Evolutionary conservation across 2,888 invertebrate genomes (phyloP).

Genomic region (Sesia apiformis): DNA sequence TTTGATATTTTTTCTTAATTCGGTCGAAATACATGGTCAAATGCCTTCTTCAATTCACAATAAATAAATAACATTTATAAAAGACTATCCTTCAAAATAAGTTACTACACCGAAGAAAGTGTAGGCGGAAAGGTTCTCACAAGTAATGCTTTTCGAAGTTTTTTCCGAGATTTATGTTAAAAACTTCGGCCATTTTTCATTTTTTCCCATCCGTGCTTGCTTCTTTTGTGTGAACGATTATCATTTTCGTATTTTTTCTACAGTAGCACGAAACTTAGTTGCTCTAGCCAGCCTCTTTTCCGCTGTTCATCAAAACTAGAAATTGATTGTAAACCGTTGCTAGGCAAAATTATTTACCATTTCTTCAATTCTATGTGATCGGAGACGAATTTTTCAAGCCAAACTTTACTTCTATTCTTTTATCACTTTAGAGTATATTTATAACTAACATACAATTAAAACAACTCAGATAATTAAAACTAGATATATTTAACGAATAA

Average conservation of each 20-base stretch:
- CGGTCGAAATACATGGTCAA: too few species aligned
- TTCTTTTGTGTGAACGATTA: slow-evolving; percentile 62
- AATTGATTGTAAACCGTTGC: too few species aligned
- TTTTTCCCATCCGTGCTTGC: slow-evolving; percentile 34
- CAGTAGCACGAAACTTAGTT: background rate
- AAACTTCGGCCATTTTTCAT: slow-evolving; percentile 68
- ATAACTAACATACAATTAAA: too few species aligned
- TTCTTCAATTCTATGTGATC: too few species aligned
- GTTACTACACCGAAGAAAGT: slow-evolving; percentile 22
- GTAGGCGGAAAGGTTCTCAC: slow-evolving; percentile 36
- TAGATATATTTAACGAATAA: slow-evolving; percentile 2
- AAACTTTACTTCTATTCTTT: too few species aligned
- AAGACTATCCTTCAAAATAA: slow-evolving; percentile 20
- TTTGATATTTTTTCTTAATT: too few species aligned
- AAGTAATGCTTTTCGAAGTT: slow-evolving; percentile 59
- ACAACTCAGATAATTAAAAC: too few species aligned
- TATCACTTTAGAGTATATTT: too few species aligned
- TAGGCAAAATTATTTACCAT: too few species aligned
- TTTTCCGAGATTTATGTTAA: slow-evolving; percentile 64
- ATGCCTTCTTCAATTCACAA: background rate
- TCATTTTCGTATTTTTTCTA: slow-evolving; percentile 44
- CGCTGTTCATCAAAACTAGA: background rate
- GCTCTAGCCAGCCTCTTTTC: background rate
- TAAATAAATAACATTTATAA: background rate
- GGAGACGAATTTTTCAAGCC: too few species aligned